Evolutionary conservation across 2,888 invertebrate species (phyloP), one percentile per base, ranked within the genome.

Genomic region (Cantharis flavilabris): DNA sequence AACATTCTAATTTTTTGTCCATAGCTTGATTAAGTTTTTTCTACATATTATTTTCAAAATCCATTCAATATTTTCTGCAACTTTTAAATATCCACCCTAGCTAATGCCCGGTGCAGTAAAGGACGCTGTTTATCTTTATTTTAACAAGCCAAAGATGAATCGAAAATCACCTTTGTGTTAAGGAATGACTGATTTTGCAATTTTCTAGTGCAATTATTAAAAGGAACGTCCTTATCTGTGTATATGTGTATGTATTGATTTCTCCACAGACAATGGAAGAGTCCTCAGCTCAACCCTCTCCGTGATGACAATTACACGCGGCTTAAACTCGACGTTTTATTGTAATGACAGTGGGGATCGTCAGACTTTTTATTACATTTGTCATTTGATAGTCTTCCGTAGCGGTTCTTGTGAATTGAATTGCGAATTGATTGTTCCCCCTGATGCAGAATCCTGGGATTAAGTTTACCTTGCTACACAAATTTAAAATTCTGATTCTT

Each of bases 321-420:
- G 86, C 86, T 87, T 86, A 85, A 84, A 83, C 83, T 83, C 83
- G 81, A 83, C 84, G 85, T 86, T 86, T 85, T 86, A 86, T 86
- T 86, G 86, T 86, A 86, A 86, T 86, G 84, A 85, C 85, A 85
- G 83, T 83, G 83, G 84, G 85, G 84, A 82, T 83, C 82, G 76
- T 85, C 82, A 80, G 81, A 84, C 83, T 84, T 85, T 79, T 86
- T 85, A 86, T 86, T 86, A 85, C 85, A 84, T 86, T 86, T 85
- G 86, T 86, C 85, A 86, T 86, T 86, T 85, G 86, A 86, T 86
- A 86, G 85, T 85, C 84, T 85, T 85, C 85, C 81, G 79, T 75
- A 70, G 81, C 78, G 78, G 79, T 77, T 80, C 79, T 79, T 80
- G 78, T 73, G 81, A 81, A 82, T 81, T 81, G 80, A 83, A 83